Conservation (phyloP, 1,140 invertebrate genomes). For the Drosophila novamexicana region DNA sequence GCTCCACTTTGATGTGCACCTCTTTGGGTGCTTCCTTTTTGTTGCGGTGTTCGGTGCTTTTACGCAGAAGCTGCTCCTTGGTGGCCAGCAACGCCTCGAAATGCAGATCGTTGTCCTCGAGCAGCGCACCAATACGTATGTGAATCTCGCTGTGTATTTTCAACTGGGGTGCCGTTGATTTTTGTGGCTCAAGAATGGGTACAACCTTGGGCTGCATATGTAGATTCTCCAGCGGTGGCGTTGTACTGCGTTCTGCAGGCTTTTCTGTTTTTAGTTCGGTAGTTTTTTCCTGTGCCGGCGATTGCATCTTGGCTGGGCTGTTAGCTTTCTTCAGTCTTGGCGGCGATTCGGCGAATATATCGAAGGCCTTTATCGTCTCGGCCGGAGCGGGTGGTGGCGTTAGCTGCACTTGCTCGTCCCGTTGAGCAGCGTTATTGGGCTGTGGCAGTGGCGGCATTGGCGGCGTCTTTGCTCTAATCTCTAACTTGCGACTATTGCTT, state of each 20-base stretch:
- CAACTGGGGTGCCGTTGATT: constrained; percentile 33
- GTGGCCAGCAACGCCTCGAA: constrained; percentile 59
- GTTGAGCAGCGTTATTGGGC: not conserved
- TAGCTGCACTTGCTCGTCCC: constrained; percentile 8
- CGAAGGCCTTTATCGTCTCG: constrained; percentile 39
- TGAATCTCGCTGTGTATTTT: constrained; percentile 71
- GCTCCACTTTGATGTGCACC: constrained; percentile 28
- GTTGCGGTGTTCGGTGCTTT: constrained; percentile 56
- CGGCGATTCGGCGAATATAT: constrained; percentile 78
- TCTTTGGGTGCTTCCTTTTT: constrained; percentile 49
- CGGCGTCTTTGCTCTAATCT: constrained; percentile 25
- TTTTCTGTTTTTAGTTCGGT: not conserved
- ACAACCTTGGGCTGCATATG: constrained; percentile 8
- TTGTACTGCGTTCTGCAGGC: constrained; percentile 53
- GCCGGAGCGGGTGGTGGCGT: constrained; percentile 20
- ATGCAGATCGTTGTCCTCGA: constrained; percentile 71
- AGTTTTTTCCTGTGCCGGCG: constrained; percentile 12
- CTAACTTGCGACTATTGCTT: constrained; percentile 26
- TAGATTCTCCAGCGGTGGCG: constrained; percentile 51
- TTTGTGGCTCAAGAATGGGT: not conserved
- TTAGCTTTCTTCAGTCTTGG: constrained; percentile 63
- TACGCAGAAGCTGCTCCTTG: constrained; percentile 53
- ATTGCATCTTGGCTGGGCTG: constrained; percentile 1
- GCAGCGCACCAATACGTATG: constrained; percentile 69
- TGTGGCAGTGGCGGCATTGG: constrained; percentile 18